Evolutionary conservation across 2,113 vertebrate species (phyloP), one percentile per base, ranked within the genome.

Genomic region (Dasypus novemcinctus): DNA sequence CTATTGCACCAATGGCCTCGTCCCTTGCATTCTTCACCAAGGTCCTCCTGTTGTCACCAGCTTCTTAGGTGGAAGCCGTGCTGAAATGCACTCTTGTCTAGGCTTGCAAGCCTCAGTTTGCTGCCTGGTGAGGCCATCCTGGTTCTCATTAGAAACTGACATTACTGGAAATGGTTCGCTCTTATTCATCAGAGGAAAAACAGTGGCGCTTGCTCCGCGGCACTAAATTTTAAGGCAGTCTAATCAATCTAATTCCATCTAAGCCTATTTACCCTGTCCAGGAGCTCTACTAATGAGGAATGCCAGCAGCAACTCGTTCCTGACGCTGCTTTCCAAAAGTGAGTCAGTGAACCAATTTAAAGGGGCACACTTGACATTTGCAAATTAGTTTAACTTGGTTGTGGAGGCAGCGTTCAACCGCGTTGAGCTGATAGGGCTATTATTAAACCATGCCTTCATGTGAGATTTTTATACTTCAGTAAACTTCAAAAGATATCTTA

Each of bases 221-320:
- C 36, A 43, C 74, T 95, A 94, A 94, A 91, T 95, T 97, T 66
- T 93, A 91, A 95, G 86, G 66, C 69, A 80, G 83, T 46, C 82
- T 91, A 96, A 97, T 97, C 97, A 97, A 97, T 97, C 97, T 95
- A 91, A 91, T 98, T 97, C 97, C 2, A 6, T 97, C 96, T 95
- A 94, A 96, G 97, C 74, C 92, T 96, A 95, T 98, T 97, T 97
- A 96, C 93, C 79, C 86, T 96, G 95, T 96, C 94, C 92, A 94
- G 81, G 93, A 96, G 92, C 93, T 94, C 89, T 46, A 57, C 94
- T 98, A 97, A 97, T 95, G 93, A 97, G 96, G 86, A 97, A 93
- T 95, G 94, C 96, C 97, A 95, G 88, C 79, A 94, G 80, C 78
- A 96, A 69, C 82, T 96, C 92, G 85, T 95, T 96, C 96, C 96